phyloP scores from a whole-genome alignment of 2,113 vertebrate species.

The Ardeotis arabs region DNA sequence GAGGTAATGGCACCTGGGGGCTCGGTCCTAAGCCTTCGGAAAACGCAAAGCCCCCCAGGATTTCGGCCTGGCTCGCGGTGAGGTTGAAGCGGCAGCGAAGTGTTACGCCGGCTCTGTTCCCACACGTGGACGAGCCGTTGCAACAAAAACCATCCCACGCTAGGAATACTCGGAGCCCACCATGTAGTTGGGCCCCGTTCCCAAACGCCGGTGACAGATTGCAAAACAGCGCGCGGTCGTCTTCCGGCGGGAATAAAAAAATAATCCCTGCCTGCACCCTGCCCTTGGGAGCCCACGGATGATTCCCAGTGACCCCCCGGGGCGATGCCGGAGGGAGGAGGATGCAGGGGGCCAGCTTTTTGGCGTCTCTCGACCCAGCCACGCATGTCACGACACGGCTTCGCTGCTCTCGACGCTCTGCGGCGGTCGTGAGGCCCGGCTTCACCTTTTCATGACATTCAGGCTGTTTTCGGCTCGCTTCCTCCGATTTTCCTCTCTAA shows the following conservation, averaged over 20 bases:
- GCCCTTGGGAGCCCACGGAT: background rate
- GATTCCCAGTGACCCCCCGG: background rate
- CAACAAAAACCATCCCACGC: background rate
- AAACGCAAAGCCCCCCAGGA: background rate
- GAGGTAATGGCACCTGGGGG: slow-evolving; percentile 53
- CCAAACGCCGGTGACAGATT: background rate
- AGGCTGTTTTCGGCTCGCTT: slow-evolving; percentile 15
- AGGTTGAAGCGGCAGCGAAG: background rate
- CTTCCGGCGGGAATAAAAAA: background rate
- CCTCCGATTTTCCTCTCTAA: slow-evolving; percentile 46
- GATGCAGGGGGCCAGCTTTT: background rate
- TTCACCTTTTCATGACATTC: slow-evolving; percentile 45
- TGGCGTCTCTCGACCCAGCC: background rate
- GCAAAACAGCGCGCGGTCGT: background rate
- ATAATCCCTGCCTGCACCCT: background rate
- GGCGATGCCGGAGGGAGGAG: background rate
- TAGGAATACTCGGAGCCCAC: accelerated
- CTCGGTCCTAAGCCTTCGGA: background rate
- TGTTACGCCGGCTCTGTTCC: background rate
- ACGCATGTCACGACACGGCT: background rate
- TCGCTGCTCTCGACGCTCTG: background rate
- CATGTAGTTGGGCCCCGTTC: accelerated
- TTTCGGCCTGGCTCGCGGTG: background rate
- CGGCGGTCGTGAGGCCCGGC: background rate
- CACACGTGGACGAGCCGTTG: background rate